Base-by-base conservation (phyloP, 2,888 invertebrate genomes). In the Mystacides longicornis region DNA sequence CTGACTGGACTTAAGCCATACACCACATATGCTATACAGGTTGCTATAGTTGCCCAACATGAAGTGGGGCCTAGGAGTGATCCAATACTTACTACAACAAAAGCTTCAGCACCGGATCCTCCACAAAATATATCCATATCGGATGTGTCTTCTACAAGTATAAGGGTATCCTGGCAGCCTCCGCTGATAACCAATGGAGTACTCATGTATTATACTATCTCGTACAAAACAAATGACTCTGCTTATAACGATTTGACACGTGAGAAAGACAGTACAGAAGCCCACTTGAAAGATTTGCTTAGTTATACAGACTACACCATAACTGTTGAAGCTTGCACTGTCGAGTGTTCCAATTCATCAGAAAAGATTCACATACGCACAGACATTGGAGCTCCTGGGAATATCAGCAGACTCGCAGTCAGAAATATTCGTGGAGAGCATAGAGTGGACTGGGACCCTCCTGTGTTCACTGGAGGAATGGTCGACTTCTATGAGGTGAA, bases 121-220 rank as follows among this genome's bases (percentile, higher is more conserved):
- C 83, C 86, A n/a, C 72, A 71, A 55, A 80, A 83, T 68, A 71
- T 87, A 5, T 69, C 64, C n/a, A 69, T 86, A 54, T 69, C 70
- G 2, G 72, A 82, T 60, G 72, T 87, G 2, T 80, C 81, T 20
- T 82, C 84, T 66, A 75, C 81, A 49, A 82, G 85, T 14, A 73
- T 87, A 55, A 67, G 72, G 7, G 69, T 89, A 49, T 72, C 75
- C 42, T 89, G 89, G 90, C 71, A 80, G 62, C 80, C 83, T 33
- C 93, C 93, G 1, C 65, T 71, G 1, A 73, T 78, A 20, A 79
- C 80, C 64, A 93, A 93, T 73, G 93, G 93, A 1, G 74, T 82
- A 19, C 75, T 92, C 52, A 78, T 79, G 27, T 79, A 81, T 63
- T 92, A 89, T 69, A 73, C 78, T 4, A 75, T 90, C 54, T 74